Base-by-base conservation (phyloP, 2,888 invertebrate genomes). In the Lasioglossum villosulum region DNA sequence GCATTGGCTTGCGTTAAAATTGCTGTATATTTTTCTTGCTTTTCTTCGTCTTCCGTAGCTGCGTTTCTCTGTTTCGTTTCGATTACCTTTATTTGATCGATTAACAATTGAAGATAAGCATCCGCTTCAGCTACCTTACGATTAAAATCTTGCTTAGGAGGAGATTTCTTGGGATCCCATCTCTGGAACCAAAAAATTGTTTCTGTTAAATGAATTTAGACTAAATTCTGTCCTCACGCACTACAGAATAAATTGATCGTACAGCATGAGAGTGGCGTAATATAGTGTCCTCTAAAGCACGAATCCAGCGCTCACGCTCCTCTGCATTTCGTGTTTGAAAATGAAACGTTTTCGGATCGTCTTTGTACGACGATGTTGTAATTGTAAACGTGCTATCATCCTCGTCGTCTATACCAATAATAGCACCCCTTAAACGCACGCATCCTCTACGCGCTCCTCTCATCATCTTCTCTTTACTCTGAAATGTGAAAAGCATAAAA, bases 401-500 rank as follows among this genome's bases (percentile, higher is more conserved):
- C 95, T 99, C 99, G 95, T 99, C 99, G 94, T 99, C 99, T 92
- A 99, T 99, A 74, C 99, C 99, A 93, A 99, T 98, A 70, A 99
- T 98, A 1, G 99, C 99, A 75, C 99, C 99, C 95, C 99, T 97
- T 70, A 99, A 96, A n/a, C 99, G 96, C 52, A 99, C 99, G 96
- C 99, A 99, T 78, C 99, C 99, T 88, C 99, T 97, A 84, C 99
- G 96, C 56, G 99, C 99, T 23, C 99, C 99, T 87, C 99, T 97
- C 95, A 99, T 98, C 99, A 99, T 99, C 95, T 99, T 99, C 95
- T 99, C 99, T 95, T 99, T 99, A 19, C 99, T 99, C 99, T 99
- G 96, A 34, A 97, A 97, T 19, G 14, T 37, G 68, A 74, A 34
- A 68, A 14, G 42, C 30, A 12, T 19, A 14, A n/a, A 56, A 30